A percentile compares a stretch with the other conserved stretches of the same genome.
Conservation (phyloP, 2,113 vertebrate genomes). For the Neolamprologus ventralis region DNA sequence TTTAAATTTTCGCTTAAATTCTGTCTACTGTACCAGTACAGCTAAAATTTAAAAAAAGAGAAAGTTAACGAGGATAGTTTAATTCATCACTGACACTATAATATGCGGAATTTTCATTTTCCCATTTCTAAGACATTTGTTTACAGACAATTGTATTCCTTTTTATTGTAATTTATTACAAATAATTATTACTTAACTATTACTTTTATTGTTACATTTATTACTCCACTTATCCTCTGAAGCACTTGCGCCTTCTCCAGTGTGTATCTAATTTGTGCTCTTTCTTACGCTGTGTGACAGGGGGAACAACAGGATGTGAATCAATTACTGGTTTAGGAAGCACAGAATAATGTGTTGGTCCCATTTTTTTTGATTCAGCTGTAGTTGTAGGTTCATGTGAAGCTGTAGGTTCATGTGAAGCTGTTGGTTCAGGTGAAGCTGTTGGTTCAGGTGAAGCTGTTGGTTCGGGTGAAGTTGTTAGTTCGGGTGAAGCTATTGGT, state of each 20-base stretch:
- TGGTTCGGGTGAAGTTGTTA: rapidly evolving
- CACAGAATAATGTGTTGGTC: not conserved
- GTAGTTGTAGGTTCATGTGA: rapidly evolving
- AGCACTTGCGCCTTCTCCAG: not conserved
- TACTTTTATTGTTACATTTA: not conserved
- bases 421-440: rapidly evolving
- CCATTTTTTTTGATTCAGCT: not conserved
- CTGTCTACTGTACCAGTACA: not conserved
- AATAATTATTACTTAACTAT: not conserved
- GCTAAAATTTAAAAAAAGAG: rapidly evolving
- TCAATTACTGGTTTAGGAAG: not conserved
- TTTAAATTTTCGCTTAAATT: not conserved
- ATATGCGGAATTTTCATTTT: not conserved
- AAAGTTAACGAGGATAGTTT: not conserved
- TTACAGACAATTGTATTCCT: not conserved
- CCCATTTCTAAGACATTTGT: not conserved
- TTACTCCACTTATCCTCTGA: not conserved
- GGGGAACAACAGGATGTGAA: not conserved
- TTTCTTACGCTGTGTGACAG: not conserved
- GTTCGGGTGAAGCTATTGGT: rapidly evolving
- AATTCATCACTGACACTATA: not conserved
- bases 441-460: rapidly evolving
- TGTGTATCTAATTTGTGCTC: not conserved
- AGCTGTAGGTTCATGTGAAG: rapidly evolving
- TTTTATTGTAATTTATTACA: not conserved